Base-by-base conservation (phyloP, 2,113 vertebrate genomes). In the Cololabis saira region DNA sequence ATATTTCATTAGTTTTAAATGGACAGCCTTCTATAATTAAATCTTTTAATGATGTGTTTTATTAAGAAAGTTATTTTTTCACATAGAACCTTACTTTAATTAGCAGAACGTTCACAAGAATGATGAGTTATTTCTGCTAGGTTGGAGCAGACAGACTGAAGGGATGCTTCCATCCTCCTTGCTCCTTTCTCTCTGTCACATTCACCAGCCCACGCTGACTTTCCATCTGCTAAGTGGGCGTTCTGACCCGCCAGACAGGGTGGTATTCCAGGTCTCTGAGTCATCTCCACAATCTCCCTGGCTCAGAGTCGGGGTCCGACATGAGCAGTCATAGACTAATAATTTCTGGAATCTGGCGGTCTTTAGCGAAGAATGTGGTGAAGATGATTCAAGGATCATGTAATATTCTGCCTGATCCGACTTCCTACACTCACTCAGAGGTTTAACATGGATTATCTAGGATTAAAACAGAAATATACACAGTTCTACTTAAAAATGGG, bases 171-270 rank as follows among this genome's bases (percentile, higher is more conserved):
- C 12, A 17, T 69, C 54, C 22, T 45, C 56, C 64, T 41, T 37
- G 5, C 18, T 30, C 65, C 59, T 56, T 57, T 41, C 61, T 45
- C 21, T 1, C 63, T 50, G 16, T 66, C 64, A 78, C 54, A 50
- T 70, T n/a, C 62, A 67, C 81, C 85, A 45, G 48, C 74, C 64
- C 47, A 74, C 71, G 8, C 51, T 30, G 27, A 83, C 52, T 87
- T 84, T 90, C 84, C 86, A 80, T 83, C 61, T 56, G 40, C 70
- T 24, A 40, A 57, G 56, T 33, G 77, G 73, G 70, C 12, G 57
- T 52, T 84, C 51, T 69, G 49, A 65, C 57, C 49, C 68, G 57
- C 47, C 62, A 62, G 64, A 83, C 78, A 47, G 67, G 74, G 76
- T 63, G 82, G 67, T 75, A 24, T 76, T 82, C 69, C 44, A 47